Percentiles rank a stretch among this genome's conserved stretches.
These are phyloP conservation scores for Stenodera caucasica DNA, from an alignment of 2,888 invertebrate genomes.

Conservation along the genomic window DNA sequence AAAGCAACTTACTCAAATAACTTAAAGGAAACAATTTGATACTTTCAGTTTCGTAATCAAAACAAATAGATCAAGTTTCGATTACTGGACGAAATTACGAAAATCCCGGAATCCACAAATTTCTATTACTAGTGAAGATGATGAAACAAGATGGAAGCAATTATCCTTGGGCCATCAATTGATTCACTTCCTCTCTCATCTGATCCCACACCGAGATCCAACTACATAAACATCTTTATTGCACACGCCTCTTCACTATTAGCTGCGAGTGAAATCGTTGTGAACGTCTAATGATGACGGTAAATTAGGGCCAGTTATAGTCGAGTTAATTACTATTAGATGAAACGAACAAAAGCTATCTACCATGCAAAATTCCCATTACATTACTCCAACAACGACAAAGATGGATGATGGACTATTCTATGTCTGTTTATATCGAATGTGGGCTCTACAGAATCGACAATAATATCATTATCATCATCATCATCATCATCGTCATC, in stretches of 20 bases:
- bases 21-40: too few relatives aligned
- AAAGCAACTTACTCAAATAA: too few relatives aligned
- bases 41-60: not conserved
- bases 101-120: too few relatives aligned
- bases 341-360: conserved; percentile 31
- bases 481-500: too few relatives aligned
- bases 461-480: too few relatives aligned
- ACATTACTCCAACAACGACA: conserved; percentile 27
- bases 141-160: conserved; percentile 23
- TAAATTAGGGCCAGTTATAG: conserved; percentile 40
- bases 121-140: not conserved
- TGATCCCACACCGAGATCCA: not conserved
- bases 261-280: conserved; percentile 32
- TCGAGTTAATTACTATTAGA: conserved; percentile 40
- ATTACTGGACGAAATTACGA: not conserved
- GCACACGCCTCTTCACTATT: conserved; percentile 27
- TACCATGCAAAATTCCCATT: conserved; percentile 32
- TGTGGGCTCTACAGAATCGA: too few relatives aligned
- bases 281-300: conserved; percentile 32
- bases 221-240: conserved; percentile 33
- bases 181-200: conserved; percentile 25
- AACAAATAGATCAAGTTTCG: not conserved
- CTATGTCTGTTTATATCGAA: not conserved
- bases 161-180: conserved; percentile 31
- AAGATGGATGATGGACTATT: conserved; percentile 27